Base-by-base conservation (phyloP, 1,140 invertebrate species). In the Glossosoma conforme region DNA sequence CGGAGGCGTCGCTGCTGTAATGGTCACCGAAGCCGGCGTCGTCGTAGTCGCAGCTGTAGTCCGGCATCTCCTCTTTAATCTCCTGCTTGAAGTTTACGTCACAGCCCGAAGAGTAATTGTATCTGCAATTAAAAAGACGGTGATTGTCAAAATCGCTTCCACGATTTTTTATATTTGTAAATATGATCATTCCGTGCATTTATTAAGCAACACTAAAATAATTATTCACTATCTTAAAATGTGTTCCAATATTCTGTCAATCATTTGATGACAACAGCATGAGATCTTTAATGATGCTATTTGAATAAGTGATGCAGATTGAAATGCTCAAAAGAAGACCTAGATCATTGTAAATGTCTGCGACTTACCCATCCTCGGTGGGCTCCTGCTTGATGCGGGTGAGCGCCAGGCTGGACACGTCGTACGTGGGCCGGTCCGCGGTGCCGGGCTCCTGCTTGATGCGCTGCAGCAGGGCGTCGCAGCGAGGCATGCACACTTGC, bases 391-490 rank as follows among this genome's bases (percentile, higher is more conserved):
- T 51, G 45, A 32, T 3, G 17, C 9, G 17, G 32, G 24, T 38
- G 15, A 14, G 19, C 8, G 20, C 11, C 0, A 68, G 58, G n/a
- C 18, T 36, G 1, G 65, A 49, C 1, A 62, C 59, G 33, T 65
- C 56, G 38, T 61, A 62, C 8, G 56, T 53, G 0, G 25, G 17
- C 15, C 22, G 6, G 5, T 18, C 30, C 10, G 13, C 28, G 24
- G 40, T 37, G 1, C 15, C 14, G 11, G 52, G 40, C 2, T 56
- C 60, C 1, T 49, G 42, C 5, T 47, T 56, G 17, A 45, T 33
- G 6, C 58, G 44, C 10, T 1, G 6, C 0, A 69, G 44, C 3
- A 70, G 38, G 0, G 53, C 22, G 20, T 70, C 68, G 46, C 68
- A 70, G 9, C 59, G 58, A 0, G 60, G 43, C 19, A 67, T 36